Conservation (phyloP, 2,888 invertebrate genomes). For the Myopa testacea region DNA sequence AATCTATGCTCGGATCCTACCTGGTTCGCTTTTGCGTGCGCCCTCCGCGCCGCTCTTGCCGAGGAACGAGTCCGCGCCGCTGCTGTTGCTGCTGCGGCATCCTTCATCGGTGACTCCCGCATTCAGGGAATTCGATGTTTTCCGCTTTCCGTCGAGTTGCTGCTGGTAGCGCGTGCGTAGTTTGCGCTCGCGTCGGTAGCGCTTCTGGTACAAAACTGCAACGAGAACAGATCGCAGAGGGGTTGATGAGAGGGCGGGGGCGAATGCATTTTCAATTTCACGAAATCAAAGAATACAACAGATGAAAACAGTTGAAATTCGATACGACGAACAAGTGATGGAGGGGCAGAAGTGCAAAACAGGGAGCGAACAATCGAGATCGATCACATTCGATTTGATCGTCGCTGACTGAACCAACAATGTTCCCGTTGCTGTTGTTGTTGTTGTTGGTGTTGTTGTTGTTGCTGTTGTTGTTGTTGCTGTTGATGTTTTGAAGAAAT, state of each 20-base stretch:
- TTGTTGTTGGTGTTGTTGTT: neutral
- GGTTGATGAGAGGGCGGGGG: conserved; percentile 21
- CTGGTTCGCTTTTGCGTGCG: conserved; percentile 51
- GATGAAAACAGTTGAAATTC: conserved; percentile 48
- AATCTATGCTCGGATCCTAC: conserved; percentile 39
- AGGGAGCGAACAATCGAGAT: conserved; percentile 29
- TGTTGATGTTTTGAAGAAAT: conserved; percentile 38
- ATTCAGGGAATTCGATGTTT: conserved; percentile 59
- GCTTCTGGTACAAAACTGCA: conserved; percentile 89
- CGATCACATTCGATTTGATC: conserved; percentile 43
- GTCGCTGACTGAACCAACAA: neutral
- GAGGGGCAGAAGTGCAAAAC: conserved; percentile 24
- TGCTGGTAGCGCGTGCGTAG: conserved; percentile 86
- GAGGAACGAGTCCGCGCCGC: conserved; percentile 46
- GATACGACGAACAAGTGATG: conserved; percentile 46
- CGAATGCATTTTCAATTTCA: conserved; percentile 36
- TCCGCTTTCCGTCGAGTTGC: conserved; percentile 85
- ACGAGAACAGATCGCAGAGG: conserved; percentile 35
- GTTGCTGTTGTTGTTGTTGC: neutral
- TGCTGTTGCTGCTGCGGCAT: conserved; percentile 44
- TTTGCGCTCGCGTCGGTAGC: conserved; percentile 88
- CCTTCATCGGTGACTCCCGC: conserved; percentile 50
- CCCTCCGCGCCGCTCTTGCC: conserved; percentile 49
- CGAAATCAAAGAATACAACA: conserved; percentile 34
- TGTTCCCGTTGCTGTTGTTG: neutral